Conservation (phyloP, 2,113 vertebrate genomes). For the Hypanus sabinus region DNA sequence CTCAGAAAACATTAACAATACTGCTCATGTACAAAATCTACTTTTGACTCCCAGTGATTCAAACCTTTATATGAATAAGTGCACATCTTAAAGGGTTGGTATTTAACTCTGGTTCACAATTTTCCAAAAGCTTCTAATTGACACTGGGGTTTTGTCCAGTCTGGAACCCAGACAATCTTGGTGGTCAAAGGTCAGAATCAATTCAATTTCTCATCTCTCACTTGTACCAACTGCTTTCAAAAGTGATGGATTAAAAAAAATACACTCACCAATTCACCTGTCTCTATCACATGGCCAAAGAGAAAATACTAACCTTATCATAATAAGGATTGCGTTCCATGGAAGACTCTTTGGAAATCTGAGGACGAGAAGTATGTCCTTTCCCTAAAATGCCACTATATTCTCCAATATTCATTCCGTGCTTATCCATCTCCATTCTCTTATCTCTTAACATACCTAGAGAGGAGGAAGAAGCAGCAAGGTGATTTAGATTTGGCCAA, state of each 20-base stretch:
- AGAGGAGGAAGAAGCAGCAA: constrained; percentile 1
- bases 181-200: background rate
- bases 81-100: background rate
- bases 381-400: constrained; percentile 80
- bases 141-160: background rate
- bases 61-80: background rate
- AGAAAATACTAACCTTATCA: constrained; percentile 68
- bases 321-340: constrained; percentile 85
- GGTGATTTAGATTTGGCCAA: background rate
- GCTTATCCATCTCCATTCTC: constrained; percentile 81
- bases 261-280: background rate
- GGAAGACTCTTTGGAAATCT: constrained; percentile 85
- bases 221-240: background rate
- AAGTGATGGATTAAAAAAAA: background rate
- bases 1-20: background rate
- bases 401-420: constrained; percentile 69
- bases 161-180: background rate
- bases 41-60: background rate
- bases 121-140: background rate
- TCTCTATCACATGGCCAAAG: background rate
- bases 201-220: background rate
- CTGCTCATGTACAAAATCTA: background rate
- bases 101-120: background rate
- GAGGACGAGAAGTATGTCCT: constrained; percentile 73
- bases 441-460: constrained; percentile 79